These are phyloP conservation scores for Rhagologus leucostigma DNA, from an alignment of 2,113 vertebrate species.

Conservation along the genomic window DNA sequence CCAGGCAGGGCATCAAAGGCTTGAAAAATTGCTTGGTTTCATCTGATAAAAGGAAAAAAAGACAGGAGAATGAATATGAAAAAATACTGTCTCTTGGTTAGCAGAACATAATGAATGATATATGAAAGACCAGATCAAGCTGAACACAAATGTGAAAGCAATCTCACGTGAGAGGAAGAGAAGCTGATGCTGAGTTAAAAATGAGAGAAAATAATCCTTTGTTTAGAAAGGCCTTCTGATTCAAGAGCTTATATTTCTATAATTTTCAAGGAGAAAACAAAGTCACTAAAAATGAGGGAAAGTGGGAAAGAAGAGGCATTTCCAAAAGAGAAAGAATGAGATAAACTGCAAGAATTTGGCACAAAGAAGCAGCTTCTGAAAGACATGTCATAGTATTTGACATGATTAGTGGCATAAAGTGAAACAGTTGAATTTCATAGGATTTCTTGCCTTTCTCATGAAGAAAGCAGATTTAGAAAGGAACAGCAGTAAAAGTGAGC, in stretches of 20 bases:
- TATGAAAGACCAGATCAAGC: background rate
- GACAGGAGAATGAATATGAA: background rate
- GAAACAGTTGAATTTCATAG: background rate
- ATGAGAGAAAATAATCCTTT: background rate
- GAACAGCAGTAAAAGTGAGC: background rate
- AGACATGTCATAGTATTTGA: background rate
- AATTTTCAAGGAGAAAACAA: background rate
- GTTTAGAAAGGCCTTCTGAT: background rate
- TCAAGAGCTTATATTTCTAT: background rate
- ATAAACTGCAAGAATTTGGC: background rate
- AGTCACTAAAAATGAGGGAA: background rate
- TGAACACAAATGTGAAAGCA: background rate
- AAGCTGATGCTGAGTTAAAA: background rate
- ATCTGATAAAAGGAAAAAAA: background rate
- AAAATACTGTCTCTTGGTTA: background rate
- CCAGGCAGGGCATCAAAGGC: background rate
- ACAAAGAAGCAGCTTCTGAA: background rate
- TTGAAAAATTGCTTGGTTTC: background rate
- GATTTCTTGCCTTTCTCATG: background rate
- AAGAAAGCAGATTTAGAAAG: background rate
- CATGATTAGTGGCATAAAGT: background rate
- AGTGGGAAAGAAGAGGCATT: background rate
- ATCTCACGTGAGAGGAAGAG: background rate
- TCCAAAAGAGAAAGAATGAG: background rate
- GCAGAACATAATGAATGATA: background rate